Conservation (phyloP, 2,113 vertebrate genomes). For the Garra rufa region DNA sequence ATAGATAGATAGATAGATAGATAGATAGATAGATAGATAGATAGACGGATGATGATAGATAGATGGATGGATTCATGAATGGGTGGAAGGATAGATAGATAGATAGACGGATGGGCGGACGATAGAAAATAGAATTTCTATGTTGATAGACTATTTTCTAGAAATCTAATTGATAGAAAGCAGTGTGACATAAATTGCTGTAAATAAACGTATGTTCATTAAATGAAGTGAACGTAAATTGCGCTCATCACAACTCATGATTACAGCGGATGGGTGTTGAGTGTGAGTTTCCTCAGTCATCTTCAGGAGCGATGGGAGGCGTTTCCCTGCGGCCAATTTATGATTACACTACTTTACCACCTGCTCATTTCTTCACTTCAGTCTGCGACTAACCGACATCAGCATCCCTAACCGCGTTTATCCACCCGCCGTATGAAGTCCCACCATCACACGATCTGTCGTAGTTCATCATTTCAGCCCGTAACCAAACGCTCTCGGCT, state of each 20-base stretch:
- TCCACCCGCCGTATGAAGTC: neutral
- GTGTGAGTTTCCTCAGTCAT: neutral
- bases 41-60: no score
- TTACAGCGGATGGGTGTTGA: neutral
- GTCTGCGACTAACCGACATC: conserved; percentile 3
- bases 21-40: no score
- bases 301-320: neutral
- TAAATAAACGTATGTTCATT: neutral
- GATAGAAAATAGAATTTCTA: no score
- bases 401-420: neutral
- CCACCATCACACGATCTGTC: neutral
- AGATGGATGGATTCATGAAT: no score
- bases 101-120: no score
- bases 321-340: neutral
- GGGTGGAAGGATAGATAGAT: no score
- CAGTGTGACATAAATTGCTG: neutral
- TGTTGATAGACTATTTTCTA: no score
- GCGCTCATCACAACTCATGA: neutral
- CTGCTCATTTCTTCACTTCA: neutral
- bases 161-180: neutral
- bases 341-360: conserved; percentile 11
- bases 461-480: neutral
- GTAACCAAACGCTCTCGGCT: neutral
- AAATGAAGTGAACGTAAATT: neutral
- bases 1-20: no score